Evolutionary conservation across 2,888 invertebrate species (phyloP), one percentile per base, ranked within the genome.

Genomic region (Panopea generosa): DNA sequence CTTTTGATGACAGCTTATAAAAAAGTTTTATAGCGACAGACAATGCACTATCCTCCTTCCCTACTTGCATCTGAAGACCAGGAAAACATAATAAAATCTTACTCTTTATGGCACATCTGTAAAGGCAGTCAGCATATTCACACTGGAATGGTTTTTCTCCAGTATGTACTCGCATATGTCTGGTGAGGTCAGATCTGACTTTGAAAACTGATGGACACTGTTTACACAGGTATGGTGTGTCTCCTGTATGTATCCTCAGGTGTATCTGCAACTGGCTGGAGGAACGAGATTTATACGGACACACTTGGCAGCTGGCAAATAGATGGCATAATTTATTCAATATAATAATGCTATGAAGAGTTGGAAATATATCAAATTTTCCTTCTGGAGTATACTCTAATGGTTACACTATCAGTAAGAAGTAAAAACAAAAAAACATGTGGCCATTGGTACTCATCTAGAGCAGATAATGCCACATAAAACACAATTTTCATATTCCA

Each of bases 251-350:
- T 11, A 91, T 92, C 18, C 93, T 86, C 18, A 93, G 86, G 82
- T 94, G 94, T n/a, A 93, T 93, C 18, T 92, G 92, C 40, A 94
- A 89, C 87, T 94, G 93, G 52, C 93, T 93, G 20, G 93, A 90
- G 69, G 93, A 93, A 45, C 93, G 91, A 52, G 93, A 92, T 61
- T 93, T 90, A 78, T 94, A 94, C 2, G 93, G 88, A 84, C 94
- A 94, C 6, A 94, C 90, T 88, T 94, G 94, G 78, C 94, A 94
- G 77, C 93, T 93, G 85, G 33, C n/a, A n/a, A n/a, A n/a, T n/a
- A n/a, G 50, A 53, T 1, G 1, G 53, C n/a, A n/a, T n/a, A n/a
- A n/a, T n/a, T n/a, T n/a, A n/a, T n/a, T n/a, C n/a, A n/a, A n/a
- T n/a, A n/a, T n/a, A n/a, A n/a, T n/a, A n/a, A n/a, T n/a, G n/a